These are phyloP conservation scores for Synanthedon myopaeformis DNA, from an alignment of 2,888 invertebrate species.

Conservation along the genomic window DNA sequence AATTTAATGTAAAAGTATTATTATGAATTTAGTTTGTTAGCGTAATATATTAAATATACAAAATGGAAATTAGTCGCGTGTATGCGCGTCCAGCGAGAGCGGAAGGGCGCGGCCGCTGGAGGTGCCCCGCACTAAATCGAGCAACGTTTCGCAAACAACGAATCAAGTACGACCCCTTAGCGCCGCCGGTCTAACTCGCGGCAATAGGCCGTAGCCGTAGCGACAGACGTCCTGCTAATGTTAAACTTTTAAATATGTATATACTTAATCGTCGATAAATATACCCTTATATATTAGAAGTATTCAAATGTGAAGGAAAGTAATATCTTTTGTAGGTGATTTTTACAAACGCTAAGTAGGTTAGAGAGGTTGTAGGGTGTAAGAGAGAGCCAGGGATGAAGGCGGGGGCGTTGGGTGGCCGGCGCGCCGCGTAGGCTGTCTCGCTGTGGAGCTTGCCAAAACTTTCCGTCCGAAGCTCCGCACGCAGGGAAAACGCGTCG, in stretches of 20 bases:
- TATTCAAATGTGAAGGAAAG: constrained; percentile 67
- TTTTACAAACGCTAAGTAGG: constrained; percentile 71
- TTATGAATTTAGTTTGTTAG: constrained; percentile 67
- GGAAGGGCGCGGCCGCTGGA: background rate
- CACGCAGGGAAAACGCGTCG: constrained; percentile 28
- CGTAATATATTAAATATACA: constrained; percentile 54
- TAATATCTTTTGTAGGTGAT: constrained; percentile 73
- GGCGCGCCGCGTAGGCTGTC: constrained; percentile 12
- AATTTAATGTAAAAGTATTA: constrained; percentile 61
- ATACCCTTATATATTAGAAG: constrained; percentile 68
- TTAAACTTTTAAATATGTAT: constrained; percentile 40
- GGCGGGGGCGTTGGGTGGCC: constrained; percentile 17
- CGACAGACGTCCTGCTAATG: constrained; percentile 57
- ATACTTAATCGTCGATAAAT: constrained; percentile 62
- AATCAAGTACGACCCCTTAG: constrained; percentile 67
- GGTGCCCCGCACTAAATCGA: constrained; percentile 18
- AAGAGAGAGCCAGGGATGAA: constrained; percentile 53
- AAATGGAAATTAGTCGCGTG: constrained; percentile 40
- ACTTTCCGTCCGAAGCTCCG: constrained; percentile 65
- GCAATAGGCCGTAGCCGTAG: constrained; percentile 53
- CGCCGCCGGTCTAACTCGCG: constrained; percentile 30
- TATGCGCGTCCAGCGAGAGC: constrained; percentile 10
- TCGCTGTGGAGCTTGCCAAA: constrained; percentile 62
- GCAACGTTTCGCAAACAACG: constrained; percentile 72
- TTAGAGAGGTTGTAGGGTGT: constrained; percentile 54